phyloP scores from a whole-genome alignment of 2,797 vertebrate genomes.

The Crenuchus spilurus region DNA sequence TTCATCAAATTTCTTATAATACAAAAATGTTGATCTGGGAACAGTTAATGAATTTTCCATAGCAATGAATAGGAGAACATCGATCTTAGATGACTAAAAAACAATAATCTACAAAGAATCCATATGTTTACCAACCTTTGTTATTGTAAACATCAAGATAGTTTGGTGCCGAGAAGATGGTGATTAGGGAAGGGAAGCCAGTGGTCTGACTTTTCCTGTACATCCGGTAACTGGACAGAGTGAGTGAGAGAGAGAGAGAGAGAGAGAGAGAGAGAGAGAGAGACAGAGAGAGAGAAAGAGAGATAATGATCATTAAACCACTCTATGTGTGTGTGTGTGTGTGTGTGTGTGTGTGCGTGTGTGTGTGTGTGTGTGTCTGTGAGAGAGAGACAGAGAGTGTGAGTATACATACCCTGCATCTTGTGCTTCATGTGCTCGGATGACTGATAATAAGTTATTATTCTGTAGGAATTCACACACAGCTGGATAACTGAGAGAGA shows the following conservation, averaged over 20 bases:
- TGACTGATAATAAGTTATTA: constrained; percentile 92
- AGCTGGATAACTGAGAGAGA: constrained; percentile 84
- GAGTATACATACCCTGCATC: constrained; percentile 84
- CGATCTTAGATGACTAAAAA: too few relatives aligned
- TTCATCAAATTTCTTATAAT: too few relatives aligned
- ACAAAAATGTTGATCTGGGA: too few relatives aligned
- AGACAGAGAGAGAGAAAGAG: constrained; percentile 19
- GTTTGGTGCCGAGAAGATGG: constrained; percentile 99
- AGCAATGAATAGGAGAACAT: too few relatives aligned
- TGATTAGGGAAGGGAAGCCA: constrained; percentile 97
- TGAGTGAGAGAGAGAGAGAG: constrained; percentile 9
- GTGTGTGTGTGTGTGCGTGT: constrained; percentile 14
- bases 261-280: constrained; percentile 7
- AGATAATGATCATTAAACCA: background rate
- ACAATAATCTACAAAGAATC: background rate
- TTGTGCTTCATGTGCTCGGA: constrained; percentile 91
- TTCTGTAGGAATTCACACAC: constrained; percentile 92
- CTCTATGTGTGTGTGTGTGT: background rate
- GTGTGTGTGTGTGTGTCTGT: too few relatives aligned
- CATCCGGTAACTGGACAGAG: constrained; percentile 93
- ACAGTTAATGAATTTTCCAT: too few relatives aligned
- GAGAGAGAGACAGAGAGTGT: background rate
- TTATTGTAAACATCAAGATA: constrained; percentile 99
- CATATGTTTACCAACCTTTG: constrained; percentile 84
- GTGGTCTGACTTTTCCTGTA: constrained; percentile 99